These are phyloP conservation scores for Ceratothoa steindachneri DNA, from an alignment of 2,888 invertebrate genomes.

Conservation along the genomic window DNA sequence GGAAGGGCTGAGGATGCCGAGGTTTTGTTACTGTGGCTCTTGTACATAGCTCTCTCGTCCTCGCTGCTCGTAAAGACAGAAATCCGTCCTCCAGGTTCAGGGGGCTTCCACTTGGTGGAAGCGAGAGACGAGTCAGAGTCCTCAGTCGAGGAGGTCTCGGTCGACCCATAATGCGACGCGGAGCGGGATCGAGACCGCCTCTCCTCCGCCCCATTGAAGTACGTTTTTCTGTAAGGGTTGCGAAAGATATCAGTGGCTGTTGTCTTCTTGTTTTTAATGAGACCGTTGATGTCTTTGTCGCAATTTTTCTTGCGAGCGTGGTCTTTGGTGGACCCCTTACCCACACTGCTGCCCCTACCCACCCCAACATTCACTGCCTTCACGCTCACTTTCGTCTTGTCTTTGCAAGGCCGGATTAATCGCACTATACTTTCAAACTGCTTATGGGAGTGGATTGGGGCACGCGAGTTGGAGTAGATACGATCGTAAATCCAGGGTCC, in stretches of 20 bases:
- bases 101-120: slow-evolving; percentile 31
- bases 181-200: slow-evolving; percentile 52
- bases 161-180: slow-evolving; percentile 8
- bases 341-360: slow-evolving; percentile 53
- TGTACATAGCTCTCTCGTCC: slow-evolving; percentile 29
- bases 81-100: slow-evolving; percentile 24
- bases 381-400: slow-evolving; percentile 44
- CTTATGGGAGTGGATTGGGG: slow-evolving; percentile 59
- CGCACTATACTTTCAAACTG: slow-evolving; percentile 42
- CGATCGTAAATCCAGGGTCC: slow-evolving; percentile 82
- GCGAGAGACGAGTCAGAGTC: slow-evolving; percentile 39
- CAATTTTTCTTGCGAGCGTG: neutral
- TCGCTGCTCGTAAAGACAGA: slow-evolving; percentile 44
- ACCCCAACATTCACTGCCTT: slow-evolving; percentile 67
- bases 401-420: slow-evolving; percentile 16
- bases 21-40: slow-evolving; percentile 14
- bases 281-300: slow-evolving; percentile 34
- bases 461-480: slow-evolving; percentile 70
- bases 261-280: slow-evolving; percentile 28
- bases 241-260: slow-evolving; percentile 50
- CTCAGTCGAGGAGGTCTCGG: slow-evolving; percentile 22
- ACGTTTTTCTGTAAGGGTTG: slow-evolving; percentile 71
- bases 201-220: slow-evolving; percentile 68
- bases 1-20: too few relatives aligned
- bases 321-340: slow-evolving; percentile 49